phyloP scores from a whole-genome alignment of 2,113 vertebrate species.

The Anhinga rufa region DNA sequence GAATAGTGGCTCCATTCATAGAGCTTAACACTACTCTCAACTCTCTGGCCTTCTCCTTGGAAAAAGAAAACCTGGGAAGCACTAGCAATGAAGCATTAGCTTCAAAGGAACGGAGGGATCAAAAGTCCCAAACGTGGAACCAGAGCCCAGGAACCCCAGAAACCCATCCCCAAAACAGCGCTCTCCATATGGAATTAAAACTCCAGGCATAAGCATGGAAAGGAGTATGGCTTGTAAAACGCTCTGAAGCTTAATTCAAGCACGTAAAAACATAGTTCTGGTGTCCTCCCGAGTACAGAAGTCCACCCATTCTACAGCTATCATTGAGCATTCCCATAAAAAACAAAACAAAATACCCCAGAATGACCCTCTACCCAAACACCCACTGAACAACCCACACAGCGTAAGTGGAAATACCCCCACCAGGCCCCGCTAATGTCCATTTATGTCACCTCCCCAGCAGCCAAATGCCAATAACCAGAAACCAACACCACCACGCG shows the following conservation, averaged over 20 bases:
- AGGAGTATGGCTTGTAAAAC: not conserved
- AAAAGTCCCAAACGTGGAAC: not conserved
- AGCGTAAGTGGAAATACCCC: not conserved
- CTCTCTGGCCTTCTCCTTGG: not conserved
- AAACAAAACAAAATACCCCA: not conserved
- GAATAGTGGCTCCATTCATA: not conserved
- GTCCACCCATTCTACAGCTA: not conserved
- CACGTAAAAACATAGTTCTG: not conserved
- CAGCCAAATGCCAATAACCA: not conserved
- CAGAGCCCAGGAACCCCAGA: not conserved
- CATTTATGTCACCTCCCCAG: not conserved
- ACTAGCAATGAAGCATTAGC: not conserved
- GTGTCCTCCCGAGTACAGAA: not conserved
- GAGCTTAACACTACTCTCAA: not conserved
- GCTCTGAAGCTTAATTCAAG: not conserved
- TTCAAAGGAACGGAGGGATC: not conserved
- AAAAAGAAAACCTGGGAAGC: not conserved
- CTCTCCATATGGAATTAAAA: not conserved
- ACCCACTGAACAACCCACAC: not conserved
- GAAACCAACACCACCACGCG: not conserved
- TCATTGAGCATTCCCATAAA: not conserved
- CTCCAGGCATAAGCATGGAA: not conserved
- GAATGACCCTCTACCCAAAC: not conserved
- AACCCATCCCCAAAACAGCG: accelerated
- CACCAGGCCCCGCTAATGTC: not conserved